These are phyloP conservation scores for Napeogenes inachia DNA, from an alignment of 2,888 invertebrate genomes.

Conservation along the genomic window DNA sequence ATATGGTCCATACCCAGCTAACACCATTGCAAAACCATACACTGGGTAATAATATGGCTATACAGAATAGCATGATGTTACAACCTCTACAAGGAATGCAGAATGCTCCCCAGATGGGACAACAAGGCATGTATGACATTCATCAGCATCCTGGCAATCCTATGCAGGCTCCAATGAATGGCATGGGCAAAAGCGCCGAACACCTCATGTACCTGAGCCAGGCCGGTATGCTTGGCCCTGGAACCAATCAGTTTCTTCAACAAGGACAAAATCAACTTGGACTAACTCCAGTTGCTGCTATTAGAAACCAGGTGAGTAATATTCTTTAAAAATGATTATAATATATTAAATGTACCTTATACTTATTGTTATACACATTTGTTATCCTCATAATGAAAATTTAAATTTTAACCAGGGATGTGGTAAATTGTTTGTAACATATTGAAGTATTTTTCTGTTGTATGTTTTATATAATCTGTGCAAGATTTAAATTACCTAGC, in stretches of 20 bases:
- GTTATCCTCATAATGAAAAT: background rate
- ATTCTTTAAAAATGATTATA: conserved; percentile 1
- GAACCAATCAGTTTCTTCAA: conserved; percentile 78
- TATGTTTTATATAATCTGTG: too few species aligned
- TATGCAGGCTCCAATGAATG: conserved; percentile 71
- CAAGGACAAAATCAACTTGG: conserved; percentile 80
- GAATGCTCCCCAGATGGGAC: conserved; percentile 72
- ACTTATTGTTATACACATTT: background rate
- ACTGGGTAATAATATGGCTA: conserved; percentile 61
- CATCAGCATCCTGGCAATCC: conserved; percentile 70
- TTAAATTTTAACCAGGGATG: background rate
- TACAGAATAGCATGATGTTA: conserved; percentile 72
- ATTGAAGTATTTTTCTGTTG: too few species aligned
- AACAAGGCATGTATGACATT: conserved; percentile 72
- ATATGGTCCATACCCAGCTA: conserved; percentile 76
- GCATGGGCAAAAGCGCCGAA: conserved; percentile 70
- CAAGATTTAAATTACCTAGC: too few species aligned
- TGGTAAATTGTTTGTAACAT: too few species aligned
- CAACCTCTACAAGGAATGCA: conserved; percentile 71
- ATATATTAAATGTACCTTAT: background rate
- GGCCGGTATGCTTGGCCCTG: conserved; percentile 77
- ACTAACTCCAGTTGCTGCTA: conserved; percentile 68
- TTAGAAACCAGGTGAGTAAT: conserved; percentile 67
- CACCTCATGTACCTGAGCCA: conserved; percentile 74
- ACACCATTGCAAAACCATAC: conserved; percentile 73